Percentiles rank a stretch among this genome's conserved stretches.
Conservation (phyloP, 2,113 vertebrate species). For the Antechinus stuartii region DNA sequence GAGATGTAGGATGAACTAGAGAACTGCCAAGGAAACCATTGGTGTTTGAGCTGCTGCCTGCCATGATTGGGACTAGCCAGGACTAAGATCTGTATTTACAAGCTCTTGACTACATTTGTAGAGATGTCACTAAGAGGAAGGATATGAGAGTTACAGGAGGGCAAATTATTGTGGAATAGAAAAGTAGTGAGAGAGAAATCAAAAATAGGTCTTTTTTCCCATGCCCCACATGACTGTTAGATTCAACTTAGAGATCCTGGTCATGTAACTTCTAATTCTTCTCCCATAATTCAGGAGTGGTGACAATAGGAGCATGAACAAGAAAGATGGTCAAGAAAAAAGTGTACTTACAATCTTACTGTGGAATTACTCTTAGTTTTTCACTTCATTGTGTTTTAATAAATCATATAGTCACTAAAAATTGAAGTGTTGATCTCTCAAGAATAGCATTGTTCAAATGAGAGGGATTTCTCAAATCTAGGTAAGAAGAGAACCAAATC, state of each 20-base stretch:
- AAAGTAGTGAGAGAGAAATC: neutral
- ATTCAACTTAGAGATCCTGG: neutral
- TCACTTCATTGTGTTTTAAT: neutral
- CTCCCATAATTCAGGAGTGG: neutral
- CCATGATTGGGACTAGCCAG: neutral
- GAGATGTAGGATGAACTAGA: neutral
- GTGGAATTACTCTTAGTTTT: neutral
- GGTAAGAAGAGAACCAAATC: neutral
- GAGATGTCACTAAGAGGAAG: neutral
- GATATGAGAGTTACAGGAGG: neutral
- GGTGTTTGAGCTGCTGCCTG: neutral
- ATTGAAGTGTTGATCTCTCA: neutral
- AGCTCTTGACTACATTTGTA: neutral
- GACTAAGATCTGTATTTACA: neutral
- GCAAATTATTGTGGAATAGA: neutral
- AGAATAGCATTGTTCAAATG: neutral
- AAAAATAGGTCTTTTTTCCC: neutral
- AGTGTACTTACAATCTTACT: neutral
- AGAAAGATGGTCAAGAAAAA: neutral
- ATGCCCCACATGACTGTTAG: neutral
- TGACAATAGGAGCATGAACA: neutral
- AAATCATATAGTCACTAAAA: neutral
- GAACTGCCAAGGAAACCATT: neutral
- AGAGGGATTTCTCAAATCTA: neutral
- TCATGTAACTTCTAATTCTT: neutral